A percentile compares a stretch with the other conserved stretches of the same genome.
phyloP scores from a whole-genome alignment of 2,797 vertebrate species.

The Manis crassicaudata region DNA sequence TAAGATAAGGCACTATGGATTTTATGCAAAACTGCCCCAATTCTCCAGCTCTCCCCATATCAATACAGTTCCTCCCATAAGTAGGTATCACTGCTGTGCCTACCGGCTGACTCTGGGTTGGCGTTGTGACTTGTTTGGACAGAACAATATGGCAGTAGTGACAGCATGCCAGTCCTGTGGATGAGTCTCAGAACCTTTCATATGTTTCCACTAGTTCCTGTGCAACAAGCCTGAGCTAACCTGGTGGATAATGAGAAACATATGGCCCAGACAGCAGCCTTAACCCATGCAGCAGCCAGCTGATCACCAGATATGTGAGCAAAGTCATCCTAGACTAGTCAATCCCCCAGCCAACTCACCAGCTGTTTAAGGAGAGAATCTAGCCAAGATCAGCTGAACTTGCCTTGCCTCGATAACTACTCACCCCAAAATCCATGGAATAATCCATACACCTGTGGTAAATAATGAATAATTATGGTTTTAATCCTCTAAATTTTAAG shows the following conservation, averaged over 20 bases:
- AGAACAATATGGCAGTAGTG: not conserved
- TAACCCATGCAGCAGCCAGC: not conserved
- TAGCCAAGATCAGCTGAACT: not conserved
- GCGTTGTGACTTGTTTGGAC: not conserved
- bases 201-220: not conserved
- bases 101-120: not conserved
- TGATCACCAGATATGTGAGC: not conserved
- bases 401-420: not conserved
- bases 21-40: not conserved
- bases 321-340: not conserved
- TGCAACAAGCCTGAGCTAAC: not conserved
- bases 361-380: not conserved
- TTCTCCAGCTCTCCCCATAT: not conserved
- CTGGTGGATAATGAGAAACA: not conserved
- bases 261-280: not conserved
- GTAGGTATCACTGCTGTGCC: not conserved
- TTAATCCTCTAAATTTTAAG: not conserved
- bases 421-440: not conserved
- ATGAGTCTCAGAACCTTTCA: not conserved
- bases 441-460: accelerated
- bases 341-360: not conserved
- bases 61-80: not conserved
- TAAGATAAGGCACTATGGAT: not conserved
- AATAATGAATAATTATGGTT: not conserved
- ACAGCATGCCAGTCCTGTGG: not conserved